Base-by-base conservation (phyloP, 2,888 invertebrate species). In the Drosophila ezoana region DNA sequence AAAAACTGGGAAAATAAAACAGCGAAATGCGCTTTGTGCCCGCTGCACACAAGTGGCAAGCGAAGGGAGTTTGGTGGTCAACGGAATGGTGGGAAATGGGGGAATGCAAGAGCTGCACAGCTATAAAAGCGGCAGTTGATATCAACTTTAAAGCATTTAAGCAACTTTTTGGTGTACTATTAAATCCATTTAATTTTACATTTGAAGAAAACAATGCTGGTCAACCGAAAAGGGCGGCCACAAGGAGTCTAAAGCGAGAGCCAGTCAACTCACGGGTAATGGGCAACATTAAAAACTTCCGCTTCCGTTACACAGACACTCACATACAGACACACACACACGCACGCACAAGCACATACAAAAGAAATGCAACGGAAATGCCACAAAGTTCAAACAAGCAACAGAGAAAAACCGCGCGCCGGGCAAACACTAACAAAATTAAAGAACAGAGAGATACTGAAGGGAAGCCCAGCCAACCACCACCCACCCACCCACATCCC, bases 251-350 rank as follows among this genome's bases (percentile, higher is more conserved):
- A 52, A 47, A 44, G 49, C 48, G 67, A 68, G 57, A 62, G 64
- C 65, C 60, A 63, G 60, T 68, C 56, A 60, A 48, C 65, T 52
- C 62, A 69, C 76, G 76, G 67, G 63, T 73, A 81, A 75, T 72
- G 87, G 79, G 60, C 79, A 86, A 78, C 85, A 85, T 88, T 87
- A 86, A 86, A 85, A 86, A 86, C 89, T 87, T 88, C 85, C 85
- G 89, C 80, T 86, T 88, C 87, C 87, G 81, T 18, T 20, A 14
- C 63, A 43, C 59, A 43, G 69, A 65, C 32, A 44, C 41, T 61
- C 58, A 58, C 11, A 49, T 20, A 60, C 58, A 45, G 10, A 70
- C 41, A 53, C 18, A 61, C 62, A 62, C 41, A 52, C 38, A 53
- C 48, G 28, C 64, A 41, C 23, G 62, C 16, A 63, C 33, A 60